Percentiles rank a stretch among this genome's conserved stretches.
phyloP scores from a whole-genome alignment of 1,140 invertebrate genomes.

The Brachionus calyciflorus region DNA sequence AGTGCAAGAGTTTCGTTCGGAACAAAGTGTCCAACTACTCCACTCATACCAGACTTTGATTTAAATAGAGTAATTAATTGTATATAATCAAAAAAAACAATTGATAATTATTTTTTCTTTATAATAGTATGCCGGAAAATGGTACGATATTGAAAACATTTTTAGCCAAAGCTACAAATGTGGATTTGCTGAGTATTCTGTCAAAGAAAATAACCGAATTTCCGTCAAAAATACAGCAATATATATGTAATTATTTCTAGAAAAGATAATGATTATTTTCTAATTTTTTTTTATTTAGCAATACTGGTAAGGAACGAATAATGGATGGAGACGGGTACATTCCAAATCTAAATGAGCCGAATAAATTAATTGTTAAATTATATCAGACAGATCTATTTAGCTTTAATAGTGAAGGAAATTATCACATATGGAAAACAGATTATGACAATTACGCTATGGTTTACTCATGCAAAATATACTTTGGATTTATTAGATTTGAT shows the following conservation, averaged over 20 bases:
- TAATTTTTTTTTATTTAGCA: background rate
- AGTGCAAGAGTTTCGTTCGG: background rate
- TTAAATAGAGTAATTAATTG: background rate
- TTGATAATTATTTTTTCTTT: background rate
- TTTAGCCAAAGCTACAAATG: background rate
- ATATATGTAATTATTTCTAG: background rate
- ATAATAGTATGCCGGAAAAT: constrained; percentile 24
- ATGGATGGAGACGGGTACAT: background rate
- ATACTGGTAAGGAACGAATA: background rate
- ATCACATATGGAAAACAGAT: constrained; percentile 1
- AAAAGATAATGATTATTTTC: background rate
- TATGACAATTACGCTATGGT: constrained; percentile 22
- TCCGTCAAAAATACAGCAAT: background rate
- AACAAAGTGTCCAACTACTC: background rate
- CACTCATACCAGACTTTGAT: background rate
- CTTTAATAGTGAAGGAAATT: constrained; percentile 8
- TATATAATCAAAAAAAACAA: background rate
- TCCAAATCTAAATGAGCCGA: background rate
- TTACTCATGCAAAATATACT: constrained; percentile 9
- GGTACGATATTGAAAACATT: constrained; percentile 18
- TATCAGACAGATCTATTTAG: background rate
- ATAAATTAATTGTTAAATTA: background rate
- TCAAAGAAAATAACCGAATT: background rate
- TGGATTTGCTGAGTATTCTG: background rate
- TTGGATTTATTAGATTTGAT: background rate